Base-by-base conservation (phyloP, 2,888 invertebrate species). In the Ochlodes sylvanus region DNA sequence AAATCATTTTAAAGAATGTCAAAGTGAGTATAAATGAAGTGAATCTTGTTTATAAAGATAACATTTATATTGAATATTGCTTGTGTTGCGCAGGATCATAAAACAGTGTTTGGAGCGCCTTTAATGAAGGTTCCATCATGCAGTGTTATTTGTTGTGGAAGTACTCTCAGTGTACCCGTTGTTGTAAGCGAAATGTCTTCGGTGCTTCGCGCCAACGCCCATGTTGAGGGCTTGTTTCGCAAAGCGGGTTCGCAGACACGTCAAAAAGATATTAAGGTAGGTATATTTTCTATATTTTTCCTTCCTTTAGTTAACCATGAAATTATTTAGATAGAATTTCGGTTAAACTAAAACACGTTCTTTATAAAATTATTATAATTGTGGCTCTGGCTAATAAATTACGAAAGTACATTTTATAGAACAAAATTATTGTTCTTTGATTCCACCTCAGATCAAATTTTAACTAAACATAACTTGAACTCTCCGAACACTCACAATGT, bases 231-330 rank as follows among this genome's bases (percentile, higher is more conserved):
- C 0, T 88, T 98, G 58, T 98, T 98, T 85, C 94, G 98, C 7
- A 98, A 98, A 92, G 97, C 97, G 58, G 98, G 98, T 14, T 97
- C 98, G 0, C 95, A 97, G 76, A 94, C 95, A 44, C 94, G 98
- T 71, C 97, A 98, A 86, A 96, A 96, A 80, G 97, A 97, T 85
- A 95, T 98, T 21, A 96, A 96, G 90, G 96, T 97, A 84, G 9
- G 1, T 38, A 32, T n/a, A n/a, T n/a, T n/a, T n/a, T n/a, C n/a
- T n/a, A n/a, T n/a, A 17, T 47, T 38, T 10, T 10, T 38, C 7
- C 12, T 50, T 27, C 5, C 12, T 21, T 21, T 42, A 12, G 12
- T 44, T 21, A 10, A 32, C 4, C 21, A 19, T n/a, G n/a, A n/a
- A n/a, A n/a, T n/a, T n/a, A n/a, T n/a, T n/a, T n/a, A n/a, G n/a